Conservation (phyloP, 2,113 vertebrate species). For the Damaliscus lunatus region DNA sequence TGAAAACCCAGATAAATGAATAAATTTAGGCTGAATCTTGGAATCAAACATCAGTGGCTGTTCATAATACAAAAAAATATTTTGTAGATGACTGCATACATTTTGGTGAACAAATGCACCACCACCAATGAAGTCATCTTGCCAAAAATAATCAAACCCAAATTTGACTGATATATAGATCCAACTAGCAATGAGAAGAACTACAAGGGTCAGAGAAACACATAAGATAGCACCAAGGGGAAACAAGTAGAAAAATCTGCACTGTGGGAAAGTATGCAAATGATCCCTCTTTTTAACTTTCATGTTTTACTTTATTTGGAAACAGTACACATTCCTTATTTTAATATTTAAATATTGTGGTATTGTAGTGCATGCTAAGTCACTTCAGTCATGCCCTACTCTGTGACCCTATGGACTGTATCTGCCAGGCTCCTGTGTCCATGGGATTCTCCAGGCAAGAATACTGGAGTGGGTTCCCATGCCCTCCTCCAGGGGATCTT, state of each 20-base stretch:
- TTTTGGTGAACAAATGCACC: not conserved
- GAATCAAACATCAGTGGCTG: not conserved
- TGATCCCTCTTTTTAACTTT: conserved; percentile 31
- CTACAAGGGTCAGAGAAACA: not conserved
- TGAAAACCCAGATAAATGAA: not conserved
- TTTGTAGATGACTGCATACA: not conserved
- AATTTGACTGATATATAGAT: not conserved
- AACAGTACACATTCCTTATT: conserved; percentile 80
- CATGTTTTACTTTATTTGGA: conserved; percentile 79
- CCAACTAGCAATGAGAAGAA: not conserved
- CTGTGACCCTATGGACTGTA: not conserved
- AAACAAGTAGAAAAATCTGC: not conserved
- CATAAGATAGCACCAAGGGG: too few relatives aligned
- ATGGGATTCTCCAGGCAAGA: not conserved
- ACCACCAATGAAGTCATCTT: not conserved
- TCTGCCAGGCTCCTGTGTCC: not conserved
- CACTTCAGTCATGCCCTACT: not conserved
- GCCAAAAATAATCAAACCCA: not conserved
- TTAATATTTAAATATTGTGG: conserved; percentile 81
- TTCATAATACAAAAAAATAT: not conserved
- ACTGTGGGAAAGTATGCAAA: not conserved
- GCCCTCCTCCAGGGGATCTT: not conserved
- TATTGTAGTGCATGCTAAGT: not conserved
- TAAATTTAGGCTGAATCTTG: not conserved
- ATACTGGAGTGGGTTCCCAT: not conserved